Base-by-base conservation (phyloP, 2,888 invertebrate genomes). In the Drosophila borborema region DNA sequence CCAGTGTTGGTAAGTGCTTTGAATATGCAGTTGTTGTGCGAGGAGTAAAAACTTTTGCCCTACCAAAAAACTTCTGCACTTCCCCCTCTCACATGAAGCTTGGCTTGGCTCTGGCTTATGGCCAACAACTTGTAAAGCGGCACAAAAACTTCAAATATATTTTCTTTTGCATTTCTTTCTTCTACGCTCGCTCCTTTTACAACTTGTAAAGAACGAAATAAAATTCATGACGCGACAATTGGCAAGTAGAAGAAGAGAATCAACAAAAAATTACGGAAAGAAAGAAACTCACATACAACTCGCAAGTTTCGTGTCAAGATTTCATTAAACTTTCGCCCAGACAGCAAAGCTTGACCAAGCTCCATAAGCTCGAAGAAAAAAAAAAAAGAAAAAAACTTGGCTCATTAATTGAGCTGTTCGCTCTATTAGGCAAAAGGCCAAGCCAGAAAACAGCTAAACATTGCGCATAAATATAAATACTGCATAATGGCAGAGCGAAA, bases 211-310 rank as follows among this genome's bases (percentile, higher is more conserved):
- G 59, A 69, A 72, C 70, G 72, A 85, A 90, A 89, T 88, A 82
- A 90, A 90, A 88, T 88, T 88, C 88, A 88, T 90, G 82, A 79
- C 88, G 70, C 79, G 82, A 78, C 87, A 87, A 85, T 89, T 82
- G 72, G 58, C 55, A 53, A 36, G 68, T 58, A 10, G 16, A 10
- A 20, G 36, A 36, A 18, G n/a, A 9, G 20, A 16, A 12, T n/a
- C n/a, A 58, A 23, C 51, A 59, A 55, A 12, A 55, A 18, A 18
- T 12, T n/a, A 18, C 14, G 14, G 5, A 56, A 23, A 55, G 36
- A 20, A 36, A 34, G 31, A 62, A 68, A 53, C 56, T 71, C 75
- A 65, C 76, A 63, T 65, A 49, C 46, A 46, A 36, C 34, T 73
- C 43, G 62, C 51, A 69, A 62, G 72, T 67, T 86, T 81, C 83